phyloP scores from a whole-genome alignment of 2,113 vertebrate genomes.

The Lamprotornis superbus region DNA sequence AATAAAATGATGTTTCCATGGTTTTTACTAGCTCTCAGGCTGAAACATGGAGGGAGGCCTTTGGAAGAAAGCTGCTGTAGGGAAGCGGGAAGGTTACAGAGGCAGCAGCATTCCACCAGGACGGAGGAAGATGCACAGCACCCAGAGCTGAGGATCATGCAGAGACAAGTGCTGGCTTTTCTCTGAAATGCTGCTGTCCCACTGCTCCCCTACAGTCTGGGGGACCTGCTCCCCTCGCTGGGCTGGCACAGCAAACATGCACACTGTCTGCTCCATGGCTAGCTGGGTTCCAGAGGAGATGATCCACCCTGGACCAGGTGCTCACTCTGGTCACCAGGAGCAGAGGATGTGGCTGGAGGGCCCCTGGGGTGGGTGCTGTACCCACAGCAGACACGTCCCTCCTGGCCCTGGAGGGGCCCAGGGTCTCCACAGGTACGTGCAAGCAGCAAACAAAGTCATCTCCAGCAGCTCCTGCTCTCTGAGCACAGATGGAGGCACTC shows the following conservation, averaged over 20 bases:
- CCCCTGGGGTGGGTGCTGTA: neutral
- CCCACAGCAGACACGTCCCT: rapidly evolving
- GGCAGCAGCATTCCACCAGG: neutral
- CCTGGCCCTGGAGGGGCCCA: neutral
- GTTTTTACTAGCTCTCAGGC: neutral
- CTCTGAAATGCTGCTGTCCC: neutral
- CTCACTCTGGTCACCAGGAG: neutral
- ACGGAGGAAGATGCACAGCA: neutral
- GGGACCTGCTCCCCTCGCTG: neutral
- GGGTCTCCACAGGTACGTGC: rapidly evolving
- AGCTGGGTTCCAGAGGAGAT: neutral
- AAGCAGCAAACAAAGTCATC: neutral
- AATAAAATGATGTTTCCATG: slow-evolving; percentile 21
- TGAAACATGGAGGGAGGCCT: neutral
- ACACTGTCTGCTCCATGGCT: neutral
- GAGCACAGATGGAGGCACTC: neutral
- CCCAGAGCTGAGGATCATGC: rapidly evolving
- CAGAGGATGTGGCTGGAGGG: rapidly evolving
- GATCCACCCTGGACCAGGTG: rapidly evolving
- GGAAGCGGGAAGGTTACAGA: neutral
- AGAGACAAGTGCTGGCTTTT: neutral
- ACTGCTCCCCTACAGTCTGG: neutral
- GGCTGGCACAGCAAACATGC: rapidly evolving
- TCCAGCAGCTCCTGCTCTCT: neutral
- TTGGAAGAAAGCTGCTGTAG: neutral